phyloP scores from a whole-genome alignment of 2,113 vertebrate genomes.

The Thunnus thynnus region DNA sequence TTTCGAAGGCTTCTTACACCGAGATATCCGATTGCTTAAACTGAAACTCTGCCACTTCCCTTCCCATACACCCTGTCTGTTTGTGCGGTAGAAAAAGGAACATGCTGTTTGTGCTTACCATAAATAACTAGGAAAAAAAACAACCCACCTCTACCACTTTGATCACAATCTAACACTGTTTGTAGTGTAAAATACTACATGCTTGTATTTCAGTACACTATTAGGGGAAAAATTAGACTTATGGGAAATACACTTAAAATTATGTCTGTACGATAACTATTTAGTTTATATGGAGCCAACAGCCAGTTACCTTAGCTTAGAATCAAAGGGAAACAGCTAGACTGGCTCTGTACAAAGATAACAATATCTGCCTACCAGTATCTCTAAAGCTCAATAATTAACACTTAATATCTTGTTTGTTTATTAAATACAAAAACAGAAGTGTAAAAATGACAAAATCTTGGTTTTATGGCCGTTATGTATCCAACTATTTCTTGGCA shows the following conservation, averaged over 20 bases:
- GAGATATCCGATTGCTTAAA: slow-evolving; percentile 64
- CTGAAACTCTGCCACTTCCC: slow-evolving; percentile 68
- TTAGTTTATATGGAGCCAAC: too few species aligned
- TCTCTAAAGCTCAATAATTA: too few species aligned
- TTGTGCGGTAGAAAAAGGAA: background rate
- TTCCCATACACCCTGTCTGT: slow-evolving; percentile 7
- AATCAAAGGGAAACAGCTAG: too few species aligned
- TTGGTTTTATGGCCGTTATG: too few species aligned
- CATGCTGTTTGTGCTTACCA: slow-evolving; percentile 3
- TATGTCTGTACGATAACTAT: too few species aligned
- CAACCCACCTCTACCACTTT: background rate
- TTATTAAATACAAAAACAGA: background rate
- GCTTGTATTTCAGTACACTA: background rate
- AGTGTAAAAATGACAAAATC: background rate
- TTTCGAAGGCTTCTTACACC: slow-evolving; percentile 56
- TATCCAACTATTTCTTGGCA: too few species aligned
- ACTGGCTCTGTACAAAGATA: too few species aligned
- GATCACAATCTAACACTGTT: background rate
- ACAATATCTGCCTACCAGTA: too few species aligned
- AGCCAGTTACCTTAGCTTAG: too few species aligned
- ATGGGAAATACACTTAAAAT: too few species aligned
- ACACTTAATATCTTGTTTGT: too few species aligned
- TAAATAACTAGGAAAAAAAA: background rate
- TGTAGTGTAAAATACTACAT: background rate
- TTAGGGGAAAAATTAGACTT: background rate